phyloP scores from a whole-genome alignment of 2,797 vertebrate genomes.

The Cirrhinus mrigala region DNA sequence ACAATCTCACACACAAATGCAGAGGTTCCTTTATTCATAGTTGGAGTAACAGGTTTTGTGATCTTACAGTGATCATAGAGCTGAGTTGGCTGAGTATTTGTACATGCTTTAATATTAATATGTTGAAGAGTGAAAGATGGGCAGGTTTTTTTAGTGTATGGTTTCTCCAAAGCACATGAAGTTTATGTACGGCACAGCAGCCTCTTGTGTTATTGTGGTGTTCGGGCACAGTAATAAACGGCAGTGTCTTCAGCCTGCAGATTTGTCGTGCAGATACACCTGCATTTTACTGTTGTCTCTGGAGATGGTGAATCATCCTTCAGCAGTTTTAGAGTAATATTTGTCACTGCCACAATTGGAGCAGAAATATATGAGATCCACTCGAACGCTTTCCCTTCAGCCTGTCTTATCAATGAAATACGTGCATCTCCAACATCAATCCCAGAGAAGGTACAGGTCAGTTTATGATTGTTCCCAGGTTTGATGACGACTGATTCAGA shows the following conservation, averaged over 20 bases:
- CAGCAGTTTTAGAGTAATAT: slow-evolving; percentile 25
- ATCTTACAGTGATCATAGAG: too few species aligned
- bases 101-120: too few species aligned
- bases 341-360: neutral
- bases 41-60: too few species aligned
- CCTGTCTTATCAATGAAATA: neutral
- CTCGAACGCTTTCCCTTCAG: neutral
- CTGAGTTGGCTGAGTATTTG: too few species aligned
- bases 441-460: neutral
- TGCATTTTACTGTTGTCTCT: slow-evolving; percentile 42
- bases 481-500: neutral
- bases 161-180: too few species aligned
- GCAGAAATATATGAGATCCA: neutral
- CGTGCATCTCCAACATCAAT: neutral
- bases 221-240: neutral
- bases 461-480: neutral
- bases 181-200: too few species aligned
- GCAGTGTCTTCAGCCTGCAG: neutral
- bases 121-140: too few species aligned
- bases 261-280: neutral
- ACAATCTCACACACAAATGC: too few species aligned
- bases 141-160: too few species aligned
- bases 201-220: neutral
- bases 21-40: neutral
- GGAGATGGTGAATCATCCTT: slow-evolving; percentile 41